These are phyloP conservation scores for Timema podura DNA, from an alignment of 2,888 invertebrate species.

Conservation along the genomic window DNA sequence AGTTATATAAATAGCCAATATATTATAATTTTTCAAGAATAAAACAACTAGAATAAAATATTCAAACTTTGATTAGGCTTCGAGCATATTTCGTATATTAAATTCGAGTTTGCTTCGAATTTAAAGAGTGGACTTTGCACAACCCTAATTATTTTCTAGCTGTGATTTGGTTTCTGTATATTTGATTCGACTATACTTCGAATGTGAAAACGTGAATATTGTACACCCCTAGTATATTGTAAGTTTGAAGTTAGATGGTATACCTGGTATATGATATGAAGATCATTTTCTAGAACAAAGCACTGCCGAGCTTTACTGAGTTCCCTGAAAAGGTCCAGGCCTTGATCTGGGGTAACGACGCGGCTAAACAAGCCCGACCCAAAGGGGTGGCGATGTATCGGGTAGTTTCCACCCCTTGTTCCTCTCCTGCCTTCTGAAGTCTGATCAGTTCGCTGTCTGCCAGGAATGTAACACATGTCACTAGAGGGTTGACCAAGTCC, in stretches of 20 bases:
- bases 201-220: neutral
- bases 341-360: slow-evolving; percentile 94
- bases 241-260: slow-evolving; percentile 15
- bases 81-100: too few relatives aligned
- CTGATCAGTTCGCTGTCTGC: slow-evolving; percentile 76
- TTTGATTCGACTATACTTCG: neutral
- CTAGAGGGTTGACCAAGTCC: slow-evolving; percentile 45
- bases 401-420: slow-evolving; percentile 46
- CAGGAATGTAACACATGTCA: slow-evolving; percentile 61
- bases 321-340: slow-evolving; percentile 82
- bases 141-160: neutral
- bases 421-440: slow-evolving; percentile 47
- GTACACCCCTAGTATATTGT: neutral
- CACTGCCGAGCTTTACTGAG: slow-evolving; percentile 83
- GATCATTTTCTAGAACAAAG: slow-evolving; percentile 88
- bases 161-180: neutral
- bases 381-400: slow-evolving; percentile 75
- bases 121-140: too few relatives aligned
- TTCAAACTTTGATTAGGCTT: too few relatives aligned
- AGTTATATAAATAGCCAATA: too few relatives aligned
- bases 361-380: slow-evolving; percentile 87
- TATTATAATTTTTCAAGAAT: too few relatives aligned
- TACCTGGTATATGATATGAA: slow-evolving; percentile 92
- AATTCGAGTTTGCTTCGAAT: too few relatives aligned
- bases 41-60: too few relatives aligned